These are phyloP conservation scores for Pyrgus malvae DNA, from an alignment of 2,888 invertebrate genomes.

Conservation along the genomic window DNA sequence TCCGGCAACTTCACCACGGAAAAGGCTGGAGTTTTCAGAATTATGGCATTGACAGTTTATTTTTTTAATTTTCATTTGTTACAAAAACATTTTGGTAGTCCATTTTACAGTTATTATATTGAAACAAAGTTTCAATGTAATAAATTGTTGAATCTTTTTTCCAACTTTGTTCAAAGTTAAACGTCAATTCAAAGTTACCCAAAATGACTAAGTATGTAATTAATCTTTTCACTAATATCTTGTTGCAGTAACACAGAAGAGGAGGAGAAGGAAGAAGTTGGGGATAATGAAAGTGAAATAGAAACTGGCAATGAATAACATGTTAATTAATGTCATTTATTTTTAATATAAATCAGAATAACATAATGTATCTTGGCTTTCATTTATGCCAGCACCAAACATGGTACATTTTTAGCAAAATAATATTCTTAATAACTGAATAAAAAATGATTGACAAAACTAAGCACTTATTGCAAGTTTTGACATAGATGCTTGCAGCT, in stretches of 20 bases:
- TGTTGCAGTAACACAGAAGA: constrained; percentile 40
- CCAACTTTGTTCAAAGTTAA: too few species aligned
- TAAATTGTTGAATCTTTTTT: too few species aligned
- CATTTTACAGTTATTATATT: too few species aligned
- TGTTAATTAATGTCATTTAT: constrained; percentile 26
- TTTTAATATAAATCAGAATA: constrained; percentile 22
- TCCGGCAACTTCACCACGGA: too few species aligned
- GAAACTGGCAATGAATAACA: constrained; percentile 33
- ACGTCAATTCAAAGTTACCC: too few species aligned
- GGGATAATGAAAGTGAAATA: constrained; percentile 29
- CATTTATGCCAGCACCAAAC: constrained; percentile 20
- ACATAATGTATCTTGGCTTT: constrained; percentile 17
- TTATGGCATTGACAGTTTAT: too few species aligned
- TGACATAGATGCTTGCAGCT: constrained; percentile 51
- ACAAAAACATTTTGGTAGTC: too few species aligned
- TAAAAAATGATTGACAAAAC: constrained; percentile 1
- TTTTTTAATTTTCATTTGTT: too few species aligned
- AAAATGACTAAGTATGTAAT: neutral
- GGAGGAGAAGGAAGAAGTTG: constrained; percentile 32
- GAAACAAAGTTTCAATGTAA: too few species aligned
- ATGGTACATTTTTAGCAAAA: neutral
- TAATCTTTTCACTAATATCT: neutral
- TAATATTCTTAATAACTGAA: neutral
- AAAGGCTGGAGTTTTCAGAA: too few species aligned
- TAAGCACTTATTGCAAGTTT: constrained; percentile 19